Evolutionary conservation across 2,113 vertebrate genomes (phyloP).

Genomic region (Oxygymnocypris stewartii): DNA sequence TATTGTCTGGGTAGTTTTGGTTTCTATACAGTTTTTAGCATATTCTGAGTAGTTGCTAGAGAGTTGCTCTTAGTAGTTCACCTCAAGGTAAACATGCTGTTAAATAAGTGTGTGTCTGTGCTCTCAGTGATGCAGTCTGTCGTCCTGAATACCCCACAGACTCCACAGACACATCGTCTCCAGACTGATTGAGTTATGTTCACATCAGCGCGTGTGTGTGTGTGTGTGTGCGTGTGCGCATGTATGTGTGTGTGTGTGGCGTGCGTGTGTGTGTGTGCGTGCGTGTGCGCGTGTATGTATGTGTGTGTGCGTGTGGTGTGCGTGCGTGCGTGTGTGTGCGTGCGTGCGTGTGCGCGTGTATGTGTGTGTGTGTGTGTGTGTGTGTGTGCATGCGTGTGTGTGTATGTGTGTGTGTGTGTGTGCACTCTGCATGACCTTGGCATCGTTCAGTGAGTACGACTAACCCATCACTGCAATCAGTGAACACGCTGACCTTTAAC

Average conservation of each 20-base stretch:
- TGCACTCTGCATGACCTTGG: neutral
- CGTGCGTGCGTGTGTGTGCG: no score
- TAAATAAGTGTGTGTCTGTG: neutral
- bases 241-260: no score
- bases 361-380: no score
- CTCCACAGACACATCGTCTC: neutral
- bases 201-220: neutral
- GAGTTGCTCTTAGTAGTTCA: neutral
- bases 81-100: neutral
- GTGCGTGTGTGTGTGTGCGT: no score
- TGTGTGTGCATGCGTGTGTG: no score
- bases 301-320: no score
- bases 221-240: no score
- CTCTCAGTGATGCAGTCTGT: neutral
- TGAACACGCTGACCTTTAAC: constrained; percentile 13
- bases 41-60: neutral
- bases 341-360: no score
- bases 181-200: neutral
- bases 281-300: no score
- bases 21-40: neutral
- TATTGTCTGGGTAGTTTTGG: neutral
- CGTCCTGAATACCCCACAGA: constrained; percentile 16
- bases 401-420: no score
- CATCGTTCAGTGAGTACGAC: neutral
- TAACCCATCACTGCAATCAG: neutral